Percentiles rank a stretch among this genome's conserved stretches.
Conservation (phyloP, 2,113 vertebrate species). For the Nansenia antarctica region DNA sequence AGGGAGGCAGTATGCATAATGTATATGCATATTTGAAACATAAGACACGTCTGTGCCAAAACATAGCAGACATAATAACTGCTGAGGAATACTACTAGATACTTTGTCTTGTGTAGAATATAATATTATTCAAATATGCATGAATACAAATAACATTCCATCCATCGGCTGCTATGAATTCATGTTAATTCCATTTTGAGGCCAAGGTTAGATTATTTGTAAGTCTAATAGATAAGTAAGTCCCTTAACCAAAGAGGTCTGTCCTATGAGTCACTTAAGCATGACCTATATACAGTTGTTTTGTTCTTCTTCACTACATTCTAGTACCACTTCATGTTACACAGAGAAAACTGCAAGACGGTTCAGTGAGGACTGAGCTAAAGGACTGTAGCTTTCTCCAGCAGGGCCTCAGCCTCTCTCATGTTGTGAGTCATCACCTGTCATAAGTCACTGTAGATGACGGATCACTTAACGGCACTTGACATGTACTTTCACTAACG, state of each 20-base stretch:
- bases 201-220: slow-evolving; percentile 4
- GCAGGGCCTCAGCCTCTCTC: not conserved
- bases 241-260: slow-evolving; percentile 9
- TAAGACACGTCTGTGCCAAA: no score
- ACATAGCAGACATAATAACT: no score
- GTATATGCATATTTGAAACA: no score
- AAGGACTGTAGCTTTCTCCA: not conserved
- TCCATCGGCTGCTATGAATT: no score
- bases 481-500: slow-evolving; percentile 4
- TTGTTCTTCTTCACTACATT: slow-evolving; percentile 16
- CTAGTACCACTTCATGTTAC: slow-evolving; percentile 5
- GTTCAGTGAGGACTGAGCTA: not conserved
- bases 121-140: no score
- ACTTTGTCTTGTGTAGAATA: no score
- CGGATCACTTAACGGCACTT: no score
- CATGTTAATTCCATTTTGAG: slow-evolving; percentile 25
- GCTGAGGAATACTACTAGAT: no score
- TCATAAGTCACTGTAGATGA: no score
- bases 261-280: slow-evolving; percentile 14
- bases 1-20: no score
- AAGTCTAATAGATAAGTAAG: slow-evolving; percentile 4
- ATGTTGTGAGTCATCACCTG: not conserved
- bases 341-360: slow-evolving; percentile 1
- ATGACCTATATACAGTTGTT: slow-evolving; percentile 24
- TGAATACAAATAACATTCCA: no score